These are phyloP conservation scores for Calliscelio sp. DNA, from an alignment of 2,888 invertebrate species.

Conservation along the genomic window DNA sequence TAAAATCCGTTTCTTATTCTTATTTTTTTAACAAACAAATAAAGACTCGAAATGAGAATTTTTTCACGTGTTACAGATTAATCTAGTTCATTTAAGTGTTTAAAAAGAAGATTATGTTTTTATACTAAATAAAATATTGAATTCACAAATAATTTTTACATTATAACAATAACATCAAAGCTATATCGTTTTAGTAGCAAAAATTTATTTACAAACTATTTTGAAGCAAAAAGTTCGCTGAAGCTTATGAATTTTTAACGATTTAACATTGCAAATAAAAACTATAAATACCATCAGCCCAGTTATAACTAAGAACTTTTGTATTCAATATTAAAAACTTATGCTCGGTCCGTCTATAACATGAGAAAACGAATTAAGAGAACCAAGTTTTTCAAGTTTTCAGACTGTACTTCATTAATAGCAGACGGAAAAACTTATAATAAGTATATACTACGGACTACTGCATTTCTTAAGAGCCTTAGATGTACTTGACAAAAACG, in stretches of 20 bases:
- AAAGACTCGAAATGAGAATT: constrained; percentile 13
- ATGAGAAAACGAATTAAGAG: constrained; percentile 30
- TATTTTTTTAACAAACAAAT: constrained; percentile 37
- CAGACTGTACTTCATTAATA: constrained; percentile 64
- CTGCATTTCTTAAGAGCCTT: constrained; percentile 34
- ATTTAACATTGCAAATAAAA: constrained; percentile 51
- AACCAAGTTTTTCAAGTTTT: constrained; percentile 53
- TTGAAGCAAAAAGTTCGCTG: neutral
- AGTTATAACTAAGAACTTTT: constrained; percentile 51
- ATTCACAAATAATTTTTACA: too few species aligned
- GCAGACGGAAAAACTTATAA: constrained; percentile 57
- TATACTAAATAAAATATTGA: too few species aligned
- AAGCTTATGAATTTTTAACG: constrained; percentile 45
- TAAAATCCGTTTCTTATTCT: constrained; percentile 16
- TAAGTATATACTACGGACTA: constrained; percentile 33
- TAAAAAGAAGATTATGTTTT: too few species aligned
- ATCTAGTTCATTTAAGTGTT: constrained; percentile 36
- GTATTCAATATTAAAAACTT: constrained; percentile 50
- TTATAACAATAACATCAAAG: too few species aligned
- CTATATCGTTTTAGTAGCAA: constrained; percentile 4
- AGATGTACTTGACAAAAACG: constrained; percentile 49
- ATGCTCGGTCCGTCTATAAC: constrained; percentile 24
- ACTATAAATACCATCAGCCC: constrained; percentile 56
- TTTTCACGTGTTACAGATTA: constrained; percentile 32
- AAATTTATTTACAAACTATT: constrained; percentile 44